Percentiles rank a stretch among this genome's conserved stretches.
Evolutionary conservation across 2,113 vertebrate species (phyloP).

Genomic region (Otolemur garnettii): DNA sequence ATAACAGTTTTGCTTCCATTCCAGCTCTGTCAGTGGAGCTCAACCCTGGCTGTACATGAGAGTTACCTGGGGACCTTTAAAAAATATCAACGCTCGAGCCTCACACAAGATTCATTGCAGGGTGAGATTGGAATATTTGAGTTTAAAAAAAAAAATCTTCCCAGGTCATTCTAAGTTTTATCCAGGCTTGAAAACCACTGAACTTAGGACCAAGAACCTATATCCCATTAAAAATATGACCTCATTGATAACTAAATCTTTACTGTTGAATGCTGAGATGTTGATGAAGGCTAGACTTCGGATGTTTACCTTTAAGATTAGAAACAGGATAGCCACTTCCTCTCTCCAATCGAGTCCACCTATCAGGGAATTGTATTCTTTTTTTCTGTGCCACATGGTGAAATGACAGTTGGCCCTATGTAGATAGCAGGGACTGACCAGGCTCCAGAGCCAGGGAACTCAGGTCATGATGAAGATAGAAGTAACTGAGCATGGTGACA

Average conservation of each 20-base stretch:
- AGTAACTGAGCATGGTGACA: neutral
- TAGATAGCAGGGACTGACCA: neutral
- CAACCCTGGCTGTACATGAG: neutral
- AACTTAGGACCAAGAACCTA: neutral
- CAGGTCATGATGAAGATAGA: neutral
- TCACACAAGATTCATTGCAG: neutral
- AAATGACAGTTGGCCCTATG: neutral
- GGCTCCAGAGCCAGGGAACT: neutral
- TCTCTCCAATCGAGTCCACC: neutral
- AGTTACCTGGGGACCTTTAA: constrained; percentile 17
- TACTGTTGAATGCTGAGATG: neutral
- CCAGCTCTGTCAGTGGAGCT: neutral
- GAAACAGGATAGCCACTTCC: neutral
- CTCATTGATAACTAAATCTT: neutral
- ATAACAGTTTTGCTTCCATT: constrained; percentile 53
- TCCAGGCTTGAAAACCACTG: neutral
- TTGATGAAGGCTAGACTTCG: neutral
- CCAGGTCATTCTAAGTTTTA: constrained; percentile 18
- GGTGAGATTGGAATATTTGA: neutral
- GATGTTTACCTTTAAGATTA: neutral
- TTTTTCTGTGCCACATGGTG: neutral
- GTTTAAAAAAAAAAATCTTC: neutral
- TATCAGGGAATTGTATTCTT: neutral
- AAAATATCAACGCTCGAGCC: neutral
- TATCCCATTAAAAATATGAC: neutral